phyloP scores from a whole-genome alignment of 2,113 vertebrate species.

The Myanophis thanlyinensis region DNA sequence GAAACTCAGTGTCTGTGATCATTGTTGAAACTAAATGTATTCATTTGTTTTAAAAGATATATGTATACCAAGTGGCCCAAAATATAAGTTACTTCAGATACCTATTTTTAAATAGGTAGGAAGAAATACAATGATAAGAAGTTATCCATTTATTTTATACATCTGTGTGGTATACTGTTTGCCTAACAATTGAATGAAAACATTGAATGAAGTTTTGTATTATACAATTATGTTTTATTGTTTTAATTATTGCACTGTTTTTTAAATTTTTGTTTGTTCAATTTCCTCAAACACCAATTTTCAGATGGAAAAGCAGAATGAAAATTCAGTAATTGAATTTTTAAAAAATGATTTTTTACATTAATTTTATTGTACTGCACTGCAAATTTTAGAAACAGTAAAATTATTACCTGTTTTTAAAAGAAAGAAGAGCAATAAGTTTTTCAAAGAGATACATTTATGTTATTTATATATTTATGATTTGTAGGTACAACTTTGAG shows the following conservation, averaged over 20 bases:
- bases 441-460: constrained; percentile 10
- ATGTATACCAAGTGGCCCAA: constrained; percentile 6
- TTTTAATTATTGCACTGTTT: not conserved
- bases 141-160: constrained; percentile 56
- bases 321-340: not conserved
- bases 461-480: not conserved
- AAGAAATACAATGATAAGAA: constrained; percentile 48
- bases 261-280: not conserved
- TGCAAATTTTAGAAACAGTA: constrained; percentile 37
- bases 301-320: not conserved
- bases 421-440: constrained; percentile 11
- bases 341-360: not conserved
- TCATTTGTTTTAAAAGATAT: constrained; percentile 33
- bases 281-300: not conserved
- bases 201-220: not conserved
- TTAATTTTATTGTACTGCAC: not conserved
- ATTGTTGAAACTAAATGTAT: not conserved
- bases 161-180: constrained; percentile 50
- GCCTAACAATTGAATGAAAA: constrained; percentile 12
- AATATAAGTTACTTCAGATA: constrained; percentile 29
- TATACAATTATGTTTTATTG: not conserved
- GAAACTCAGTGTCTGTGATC: constrained; percentile 8
- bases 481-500: not conserved
- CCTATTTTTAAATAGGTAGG: constrained; percentile 53
- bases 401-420: constrained; percentile 20